Conservation (phyloP, 2,113 vertebrate species). For the Catharus fuscescens region DNA sequence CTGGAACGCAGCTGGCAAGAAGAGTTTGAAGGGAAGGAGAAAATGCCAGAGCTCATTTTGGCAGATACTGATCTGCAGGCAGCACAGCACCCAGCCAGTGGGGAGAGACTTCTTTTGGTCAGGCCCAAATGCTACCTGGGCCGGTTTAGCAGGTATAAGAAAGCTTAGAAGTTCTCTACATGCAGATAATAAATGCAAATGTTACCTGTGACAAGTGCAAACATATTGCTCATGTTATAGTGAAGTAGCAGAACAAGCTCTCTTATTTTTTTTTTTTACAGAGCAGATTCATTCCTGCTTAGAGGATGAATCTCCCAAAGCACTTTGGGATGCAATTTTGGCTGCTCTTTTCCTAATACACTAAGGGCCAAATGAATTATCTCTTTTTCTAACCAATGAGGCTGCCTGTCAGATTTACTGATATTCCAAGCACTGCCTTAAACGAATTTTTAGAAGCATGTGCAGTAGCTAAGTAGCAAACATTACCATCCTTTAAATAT, state of each 20-base stretch:
- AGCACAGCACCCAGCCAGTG: background rate
- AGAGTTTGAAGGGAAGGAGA: background rate
- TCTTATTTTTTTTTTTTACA: background rate
- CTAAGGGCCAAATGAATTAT: background rate
- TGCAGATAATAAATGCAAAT: conserved; percentile 48
- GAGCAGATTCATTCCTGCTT: background rate
- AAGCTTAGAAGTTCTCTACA: conserved; percentile 19
- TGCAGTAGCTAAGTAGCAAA: background rate
- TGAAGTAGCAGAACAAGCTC: conserved; percentile 26
- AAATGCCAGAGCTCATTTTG: background rate
- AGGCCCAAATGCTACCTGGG: background rate
- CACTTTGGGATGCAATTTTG: background rate
- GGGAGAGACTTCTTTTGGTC: conserved; percentile 50
- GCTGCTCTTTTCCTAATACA: background rate
- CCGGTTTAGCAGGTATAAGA: conserved; percentile 16
- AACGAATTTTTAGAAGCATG: background rate
- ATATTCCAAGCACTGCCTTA: background rate
- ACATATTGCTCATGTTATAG: conserved; percentile 40
- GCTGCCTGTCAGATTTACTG: background rate
- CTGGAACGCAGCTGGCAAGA: background rate
- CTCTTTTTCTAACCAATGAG: background rate
- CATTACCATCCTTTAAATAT: background rate
- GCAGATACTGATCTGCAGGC: background rate
- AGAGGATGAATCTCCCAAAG: background rate
- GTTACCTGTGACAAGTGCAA: conserved; percentile 39